phyloP scores from a whole-genome alignment of 2,888 invertebrate genomes.

The Gibbula magus region DNA sequence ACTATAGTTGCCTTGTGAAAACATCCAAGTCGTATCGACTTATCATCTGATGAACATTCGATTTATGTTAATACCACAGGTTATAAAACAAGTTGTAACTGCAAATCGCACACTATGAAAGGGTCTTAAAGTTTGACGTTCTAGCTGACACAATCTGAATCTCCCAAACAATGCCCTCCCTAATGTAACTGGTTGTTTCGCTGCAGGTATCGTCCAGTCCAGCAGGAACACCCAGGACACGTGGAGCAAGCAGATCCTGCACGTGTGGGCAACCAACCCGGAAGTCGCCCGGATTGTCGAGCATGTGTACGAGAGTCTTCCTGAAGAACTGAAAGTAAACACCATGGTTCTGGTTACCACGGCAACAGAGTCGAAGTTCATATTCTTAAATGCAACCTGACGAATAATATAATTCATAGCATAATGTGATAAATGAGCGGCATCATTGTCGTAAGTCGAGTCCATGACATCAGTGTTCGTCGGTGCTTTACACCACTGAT shows the following conservation, averaged over 20 bases:
- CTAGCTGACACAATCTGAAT: background rate
- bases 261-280: slow-evolving; percentile 69
- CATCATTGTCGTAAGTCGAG: too few relatives aligned
- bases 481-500: too few relatives aligned
- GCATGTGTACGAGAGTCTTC: slow-evolving; percentile 53
- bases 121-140: background rate
- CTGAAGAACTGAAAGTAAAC: slow-evolving; percentile 56
- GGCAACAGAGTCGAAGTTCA: slow-evolving; percentile 53
- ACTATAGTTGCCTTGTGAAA: too few relatives aligned
- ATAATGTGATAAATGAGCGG: too few relatives aligned
- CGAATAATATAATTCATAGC: too few relatives aligned
- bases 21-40: too few relatives aligned
- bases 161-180: background rate
- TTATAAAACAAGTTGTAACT: too few relatives aligned
- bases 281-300: slow-evolving; percentile 59
- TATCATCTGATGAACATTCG: too few relatives aligned
- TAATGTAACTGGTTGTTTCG: background rate
- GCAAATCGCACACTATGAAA: too few relatives aligned
- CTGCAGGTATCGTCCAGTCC: slow-evolving; percentile 68
- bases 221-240: slow-evolving; percentile 63
- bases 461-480: too few relatives aligned
- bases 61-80: too few relatives aligned
- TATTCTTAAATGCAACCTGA: slow-evolving; percentile 48
- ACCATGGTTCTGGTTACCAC: slow-evolving; percentile 69
- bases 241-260: slow-evolving; percentile 72